Conservation (phyloP, 2,797 vertebrate species). For the Mus caroli region DNA sequence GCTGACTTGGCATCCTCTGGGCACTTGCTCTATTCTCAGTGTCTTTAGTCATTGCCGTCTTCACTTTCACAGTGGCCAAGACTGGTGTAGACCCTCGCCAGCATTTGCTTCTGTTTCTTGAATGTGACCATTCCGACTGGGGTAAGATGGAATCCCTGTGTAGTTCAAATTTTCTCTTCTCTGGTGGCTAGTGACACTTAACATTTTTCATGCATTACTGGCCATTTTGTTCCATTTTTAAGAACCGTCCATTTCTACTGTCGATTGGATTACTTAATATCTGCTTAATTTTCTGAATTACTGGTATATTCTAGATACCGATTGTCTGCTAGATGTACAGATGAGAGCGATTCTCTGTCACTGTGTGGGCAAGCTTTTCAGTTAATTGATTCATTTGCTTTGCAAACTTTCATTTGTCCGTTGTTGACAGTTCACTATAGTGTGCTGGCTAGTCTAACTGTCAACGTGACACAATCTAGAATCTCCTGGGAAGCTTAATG, state of each 20-base stretch:
- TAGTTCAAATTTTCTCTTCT: not conserved
- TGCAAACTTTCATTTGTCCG: not conserved
- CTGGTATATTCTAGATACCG: not conserved
- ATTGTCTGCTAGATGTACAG: not conserved
- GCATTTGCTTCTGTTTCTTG: not conserved
- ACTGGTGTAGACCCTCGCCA: not conserved
- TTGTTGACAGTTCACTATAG: not conserved
- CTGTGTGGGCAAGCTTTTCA: not conserved
- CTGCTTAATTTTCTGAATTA: not conserved
- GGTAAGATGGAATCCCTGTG: not conserved
- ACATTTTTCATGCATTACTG: not conserved
- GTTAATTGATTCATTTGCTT: not conserved
- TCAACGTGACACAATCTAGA: not conserved
- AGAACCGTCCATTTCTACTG: not conserved
- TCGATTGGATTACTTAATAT: not conserved
- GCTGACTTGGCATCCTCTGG: not conserved
- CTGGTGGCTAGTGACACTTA: not conserved
- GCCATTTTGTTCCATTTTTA: not conserved
- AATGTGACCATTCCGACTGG: not conserved
- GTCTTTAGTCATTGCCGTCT: not conserved
- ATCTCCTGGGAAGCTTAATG: not conserved
- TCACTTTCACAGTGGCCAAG: not conserved
- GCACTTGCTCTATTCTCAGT: not conserved
- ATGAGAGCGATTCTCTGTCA: not conserved
- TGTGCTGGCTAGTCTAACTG: not conserved